A percentile compares a stretch with the other conserved stretches of the same genome.
Conservation (phyloP, 2,888 invertebrate genomes). For the Pseudanteris insignis region DNA sequence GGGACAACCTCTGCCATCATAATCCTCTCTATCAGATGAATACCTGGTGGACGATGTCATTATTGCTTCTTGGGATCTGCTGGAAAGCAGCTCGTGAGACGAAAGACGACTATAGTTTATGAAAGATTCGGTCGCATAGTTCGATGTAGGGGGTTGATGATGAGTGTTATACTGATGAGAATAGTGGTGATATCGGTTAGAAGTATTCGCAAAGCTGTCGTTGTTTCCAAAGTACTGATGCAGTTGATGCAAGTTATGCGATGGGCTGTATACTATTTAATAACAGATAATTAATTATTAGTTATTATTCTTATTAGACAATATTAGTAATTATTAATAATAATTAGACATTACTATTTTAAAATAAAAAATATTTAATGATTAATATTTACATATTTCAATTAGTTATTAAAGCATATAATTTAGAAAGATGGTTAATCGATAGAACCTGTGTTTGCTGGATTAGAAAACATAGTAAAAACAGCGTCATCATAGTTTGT, state of each 20-base stretch:
- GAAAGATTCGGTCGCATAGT: constrained; percentile 58
- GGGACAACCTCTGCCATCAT: constrained; percentile 47
- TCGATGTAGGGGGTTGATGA: constrained; percentile 51
- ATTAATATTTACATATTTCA: too few relatives aligned
- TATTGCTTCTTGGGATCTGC: constrained; percentile 52
- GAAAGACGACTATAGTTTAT: constrained; percentile 59
- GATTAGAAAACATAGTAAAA: constrained; percentile 61
- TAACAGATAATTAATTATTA: too few relatives aligned
- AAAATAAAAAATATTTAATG: too few relatives aligned
- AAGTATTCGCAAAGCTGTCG: constrained; percentile 58
- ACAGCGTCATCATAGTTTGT: constrained; percentile 59
- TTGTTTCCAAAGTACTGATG: constrained; percentile 61
- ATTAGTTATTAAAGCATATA: too few relatives aligned
- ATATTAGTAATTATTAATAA: too few relatives aligned
- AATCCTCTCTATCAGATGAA: constrained; percentile 44
- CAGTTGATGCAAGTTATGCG: constrained; percentile 59
- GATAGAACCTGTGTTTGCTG: constrained; percentile 50
- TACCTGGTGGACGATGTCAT: constrained; percentile 22
- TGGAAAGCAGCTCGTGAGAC: constrained; percentile 52
- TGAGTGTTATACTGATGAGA: constrained; percentile 55
- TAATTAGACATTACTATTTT: too few relatives aligned
- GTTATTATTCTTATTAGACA: too few relatives aligned
- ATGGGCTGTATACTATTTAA: constrained; percentile 58
- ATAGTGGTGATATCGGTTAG: constrained; percentile 59
- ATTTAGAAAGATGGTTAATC: neutral